These are phyloP conservation scores for Lineus longissimus DNA, from an alignment of 1,140 invertebrate genomes.

Conservation along the genomic window DNA sequence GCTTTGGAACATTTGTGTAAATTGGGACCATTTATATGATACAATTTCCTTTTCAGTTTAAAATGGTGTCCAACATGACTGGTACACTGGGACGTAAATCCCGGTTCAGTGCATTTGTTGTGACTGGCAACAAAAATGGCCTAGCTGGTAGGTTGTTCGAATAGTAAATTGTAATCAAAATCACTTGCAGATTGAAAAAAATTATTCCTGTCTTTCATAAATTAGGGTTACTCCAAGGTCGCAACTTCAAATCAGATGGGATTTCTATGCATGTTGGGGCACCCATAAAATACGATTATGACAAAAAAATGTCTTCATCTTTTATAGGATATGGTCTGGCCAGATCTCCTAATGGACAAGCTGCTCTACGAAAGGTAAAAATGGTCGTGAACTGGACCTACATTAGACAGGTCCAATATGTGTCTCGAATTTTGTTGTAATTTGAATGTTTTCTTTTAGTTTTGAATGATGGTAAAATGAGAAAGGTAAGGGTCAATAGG, in stretches of 20 bases:
- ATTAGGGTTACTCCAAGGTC: background rate
- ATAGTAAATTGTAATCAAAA: background rate
- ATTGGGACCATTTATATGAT: background rate
- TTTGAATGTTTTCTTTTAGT: too few relatives aligned
- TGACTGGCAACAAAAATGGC: slow-evolving; percentile 87
- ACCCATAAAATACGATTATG: slow-evolving; percentile 15
- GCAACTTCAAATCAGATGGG: slow-evolving; percentile 14
- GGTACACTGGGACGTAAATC: slow-evolving; percentile 75
- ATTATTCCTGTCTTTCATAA: background rate
- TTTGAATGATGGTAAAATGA: too few relatives aligned
- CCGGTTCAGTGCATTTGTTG: slow-evolving; percentile 65
- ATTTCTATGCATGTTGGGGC: slow-evolving; percentile 8
- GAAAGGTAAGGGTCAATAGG: too few relatives aligned
- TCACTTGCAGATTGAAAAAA: background rate
- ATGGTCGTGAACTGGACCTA: too few relatives aligned
- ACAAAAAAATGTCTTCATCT: too few relatives aligned
- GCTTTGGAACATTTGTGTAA: background rate
- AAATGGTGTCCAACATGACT: slow-evolving; percentile 79
- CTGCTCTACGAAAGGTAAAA: slow-evolving; percentile 37
- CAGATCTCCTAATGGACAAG: slow-evolving; percentile 33
- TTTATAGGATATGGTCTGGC: slow-evolving; percentile 39
- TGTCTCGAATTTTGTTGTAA: too few relatives aligned
- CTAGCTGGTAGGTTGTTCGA: slow-evolving; percentile 62
- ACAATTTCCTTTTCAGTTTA: slow-evolving; percentile 54
- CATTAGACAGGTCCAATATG: too few relatives aligned